Percentiles rank a stretch among this genome's conserved stretches.
Conservation (phyloP, 2,888 invertebrate genomes). For the Drosophila anceps region DNA sequence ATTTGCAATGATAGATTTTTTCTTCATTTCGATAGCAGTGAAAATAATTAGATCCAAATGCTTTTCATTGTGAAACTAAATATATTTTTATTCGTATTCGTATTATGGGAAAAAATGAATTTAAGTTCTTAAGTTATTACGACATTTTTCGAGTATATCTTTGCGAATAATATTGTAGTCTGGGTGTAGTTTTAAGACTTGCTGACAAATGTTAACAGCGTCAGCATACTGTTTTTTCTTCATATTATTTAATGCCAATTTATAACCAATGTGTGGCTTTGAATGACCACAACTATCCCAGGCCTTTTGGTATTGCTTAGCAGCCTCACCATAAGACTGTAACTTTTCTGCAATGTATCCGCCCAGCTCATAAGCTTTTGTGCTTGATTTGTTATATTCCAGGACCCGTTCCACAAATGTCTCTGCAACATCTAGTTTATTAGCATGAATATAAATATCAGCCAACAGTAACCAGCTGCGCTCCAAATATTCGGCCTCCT, state of each 20-base stretch:
- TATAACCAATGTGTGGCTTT: slow-evolving; percentile 95
- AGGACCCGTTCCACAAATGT: slow-evolving; percentile 92
- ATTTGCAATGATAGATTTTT: no score
- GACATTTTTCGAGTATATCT: slow-evolving; percentile 96
- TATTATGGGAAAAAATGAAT: neutral
- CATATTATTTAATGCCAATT: slow-evolving; percentile 95
- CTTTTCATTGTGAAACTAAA: neutral
- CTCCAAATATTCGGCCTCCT: slow-evolving; percentile 98
- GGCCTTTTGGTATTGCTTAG: slow-evolving; percentile 91
- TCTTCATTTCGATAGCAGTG: no score
- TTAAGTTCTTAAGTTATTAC: slow-evolving; percentile 90
- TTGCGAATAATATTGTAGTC: slow-evolving; percentile 96
- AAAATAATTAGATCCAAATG: neutral
- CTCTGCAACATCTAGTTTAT: slow-evolving; percentile 94
- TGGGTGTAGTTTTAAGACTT: slow-evolving; percentile 92
- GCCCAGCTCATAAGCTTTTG: slow-evolving; percentile 94
- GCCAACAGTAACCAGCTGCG: slow-evolving; percentile 97
- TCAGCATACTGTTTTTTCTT: slow-evolving; percentile 95
- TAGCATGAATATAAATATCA: slow-evolving; percentile 93
- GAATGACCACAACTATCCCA: slow-evolving; percentile 93
- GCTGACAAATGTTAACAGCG: slow-evolving; percentile 95
- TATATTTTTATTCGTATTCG: neutral
- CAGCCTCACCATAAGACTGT: slow-evolving; percentile 94
- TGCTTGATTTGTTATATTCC: slow-evolving; percentile 94
- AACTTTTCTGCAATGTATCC: slow-evolving; percentile 96